Evolutionary conservation across 2,888 invertebrate species (phyloP).

Genomic region (Brachyopa scutellaris): DNA sequence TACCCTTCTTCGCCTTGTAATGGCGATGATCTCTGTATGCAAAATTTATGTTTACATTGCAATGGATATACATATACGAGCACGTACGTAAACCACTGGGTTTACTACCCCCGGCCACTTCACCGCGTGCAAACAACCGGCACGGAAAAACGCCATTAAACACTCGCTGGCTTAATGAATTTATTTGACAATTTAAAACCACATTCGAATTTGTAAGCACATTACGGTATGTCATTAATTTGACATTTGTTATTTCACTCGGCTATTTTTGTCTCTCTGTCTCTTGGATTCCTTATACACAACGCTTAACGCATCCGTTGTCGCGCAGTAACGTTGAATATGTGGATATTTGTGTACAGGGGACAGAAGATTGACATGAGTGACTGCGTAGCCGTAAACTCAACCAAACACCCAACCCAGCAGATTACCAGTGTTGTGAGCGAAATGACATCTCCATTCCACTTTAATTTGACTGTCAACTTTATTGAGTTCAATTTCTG

Average conservation of each 20-base stretch:
- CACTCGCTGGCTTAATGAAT: constrained; percentile 67
- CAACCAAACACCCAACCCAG: constrained; percentile 16
- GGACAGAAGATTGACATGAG: constrained; percentile 54
- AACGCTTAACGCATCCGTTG: background rate
- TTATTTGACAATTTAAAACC: constrained; percentile 73
- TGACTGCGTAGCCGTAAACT: constrained; percentile 42
- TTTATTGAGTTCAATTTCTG: constrained; percentile 80
- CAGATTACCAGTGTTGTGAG: constrained; percentile 44
- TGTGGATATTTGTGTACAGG: constrained; percentile 9
- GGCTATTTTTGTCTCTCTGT: constrained; percentile 58
- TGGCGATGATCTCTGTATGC: constrained; percentile 54
- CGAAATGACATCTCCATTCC: constrained; percentile 80
- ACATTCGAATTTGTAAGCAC: constrained; percentile 72
- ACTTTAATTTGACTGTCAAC: constrained; percentile 81
- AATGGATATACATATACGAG: background rate
- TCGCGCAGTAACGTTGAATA: background rate
- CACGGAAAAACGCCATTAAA: constrained; percentile 66
- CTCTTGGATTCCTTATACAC: constrained; percentile 35
- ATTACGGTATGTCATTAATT: constrained; percentile 69
- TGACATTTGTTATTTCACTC: constrained; percentile 69
- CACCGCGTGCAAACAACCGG: constrained; percentile 51
- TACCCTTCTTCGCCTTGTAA: background rate
- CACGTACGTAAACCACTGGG: background rate
- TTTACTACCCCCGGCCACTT: background rate
- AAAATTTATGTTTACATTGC: constrained; percentile 31